Conservation (phyloP, 2,888 invertebrate genomes). For the Coronaproctus castanopsis region DNA sequence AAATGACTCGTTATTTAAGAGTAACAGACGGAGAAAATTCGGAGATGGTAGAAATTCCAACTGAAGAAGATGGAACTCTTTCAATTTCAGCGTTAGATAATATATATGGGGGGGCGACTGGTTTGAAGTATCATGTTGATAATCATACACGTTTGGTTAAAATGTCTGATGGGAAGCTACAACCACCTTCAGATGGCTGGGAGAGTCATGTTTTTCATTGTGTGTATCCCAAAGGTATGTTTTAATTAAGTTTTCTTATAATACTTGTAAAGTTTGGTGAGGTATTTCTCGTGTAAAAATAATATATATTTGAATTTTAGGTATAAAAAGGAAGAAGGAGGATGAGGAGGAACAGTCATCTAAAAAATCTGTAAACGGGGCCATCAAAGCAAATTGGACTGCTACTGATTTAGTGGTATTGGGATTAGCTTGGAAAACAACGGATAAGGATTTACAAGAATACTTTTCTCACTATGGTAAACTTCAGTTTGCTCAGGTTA, state of each 20-base stretch:
- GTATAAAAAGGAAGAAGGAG: constrained; percentile 90
- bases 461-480: constrained; percentile 97
- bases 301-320: no score
- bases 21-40: constrained; percentile 79
- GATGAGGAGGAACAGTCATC: constrained; percentile 85
- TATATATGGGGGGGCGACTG: constrained; percentile 93
- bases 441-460: constrained; percentile 81
- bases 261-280: no score
- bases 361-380: constrained; percentile 42
- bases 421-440: constrained; percentile 93
- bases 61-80: constrained; percentile 80
- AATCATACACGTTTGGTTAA: constrained; percentile 76
- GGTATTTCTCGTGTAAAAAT: no score
- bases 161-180: constrained; percentile 73
- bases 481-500: constrained; percentile 59
- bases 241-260: no score
- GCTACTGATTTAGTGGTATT: constrained; percentile 95
- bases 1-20: no score
- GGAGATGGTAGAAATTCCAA: constrained; percentile 87
- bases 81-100: constrained; percentile 80
- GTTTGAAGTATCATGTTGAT: constrained; percentile 86
- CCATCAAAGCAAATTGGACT: constrained; percentile 73
- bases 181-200: constrained; percentile 81
- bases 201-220: constrained; percentile 39
- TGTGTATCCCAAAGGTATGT: constrained; percentile 36